Base-by-base conservation (phyloP, 2,888 invertebrate genomes). In the Epiblema foenella region DNA sequence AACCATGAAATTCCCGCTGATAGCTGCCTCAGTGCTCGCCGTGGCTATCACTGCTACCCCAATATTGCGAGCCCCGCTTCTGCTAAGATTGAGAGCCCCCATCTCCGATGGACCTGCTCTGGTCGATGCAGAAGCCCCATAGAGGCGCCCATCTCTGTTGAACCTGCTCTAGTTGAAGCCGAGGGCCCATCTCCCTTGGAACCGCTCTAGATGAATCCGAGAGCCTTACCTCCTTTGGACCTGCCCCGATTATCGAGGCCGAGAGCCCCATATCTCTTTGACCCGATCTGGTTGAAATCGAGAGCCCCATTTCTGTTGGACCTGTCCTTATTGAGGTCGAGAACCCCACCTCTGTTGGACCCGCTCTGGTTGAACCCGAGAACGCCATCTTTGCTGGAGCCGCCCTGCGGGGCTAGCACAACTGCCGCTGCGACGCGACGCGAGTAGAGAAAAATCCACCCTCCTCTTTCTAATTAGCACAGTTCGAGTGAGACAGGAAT, bases 1-100 rank as follows among this genome's bases (percentile, higher is more conserved):
- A 70, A 70, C 54, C 64, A 85, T 85, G 84, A 83, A 83, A 65
- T 78, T 76, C 71, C 76, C 84, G 76, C 73, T 85, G 71, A 77
- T 84, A 66, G 78, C 83, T 65, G 82, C 83, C 68, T 76, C 81
- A 63, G 69, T 80, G 66, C 75, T 84, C 75, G 80, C 81, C 56
- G 74, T 83, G 77, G 83, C 82, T 54, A 72, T 80, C 10, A 84
- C 83, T 52, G 76, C 84, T 49, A 54, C 78, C 77, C 54, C 29
- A 11, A 11, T 10, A 12, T 39, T 39, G 39, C 10, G 39, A 11
- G 39, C 2, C 51, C 52, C 18, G 17, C 46, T 46, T n/a, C 42
- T 70, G 63, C 20, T 68, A 60, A 58, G n/a, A 68, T 74, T 17
- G 66, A 69, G 20, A 68, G 68, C 46, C 74, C 73, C 7, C n/a